Base-by-base conservation (phyloP, 2,888 invertebrate species). In the Morpho achilles region DNA sequence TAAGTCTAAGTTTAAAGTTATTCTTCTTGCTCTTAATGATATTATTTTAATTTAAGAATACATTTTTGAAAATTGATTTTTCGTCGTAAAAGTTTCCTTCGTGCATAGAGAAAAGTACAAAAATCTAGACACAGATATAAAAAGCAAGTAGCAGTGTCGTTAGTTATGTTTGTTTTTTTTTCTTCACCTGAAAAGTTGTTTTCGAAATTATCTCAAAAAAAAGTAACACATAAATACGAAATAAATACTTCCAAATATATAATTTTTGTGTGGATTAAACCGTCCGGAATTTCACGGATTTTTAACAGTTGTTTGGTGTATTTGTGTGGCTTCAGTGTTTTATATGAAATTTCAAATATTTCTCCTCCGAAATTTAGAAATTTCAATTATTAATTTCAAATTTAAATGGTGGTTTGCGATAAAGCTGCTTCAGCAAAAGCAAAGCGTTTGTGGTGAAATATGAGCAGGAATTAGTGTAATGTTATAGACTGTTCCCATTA, bases 401-500 rank as follows among this genome's bases (percentile, higher is more conserved):
- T 32, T 32, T 32, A 43, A 43, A 69, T 64, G 62, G 65, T 66
- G 65, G 61, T 58, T 76, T 77, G 82, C 82, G 67, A 80, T 82
- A 55, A 87, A 87, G 87, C 87, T 76, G 84, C 85, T 76, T 83
- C 76, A 86, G 87, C 84, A 65, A 61, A 88, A 88, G 87, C 87
- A 74, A 82, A 87, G 84, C 76, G 58, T 67, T 64, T 58, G 58
- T 62, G 62, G 66, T 66, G 64, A 46, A 53, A 64, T 61, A 61
- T 41, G 39, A 63, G 62, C 43, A 66, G 64, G 65, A 49, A 58
- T 46, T 39, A 10, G 55, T 63, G 53, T 70, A 52, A 65, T 43
- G 50, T 69, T 65, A 70, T 68, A 69, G 69, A 71, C 67, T 69
- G 70, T 69, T 68, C 62, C 68, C 60, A 42, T 50, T 44, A 50